Evolutionary conservation across 2,888 invertebrate species (phyloP), one percentile per base, ranked within the genome.

Genomic region (Ectobius pallidus): DNA sequence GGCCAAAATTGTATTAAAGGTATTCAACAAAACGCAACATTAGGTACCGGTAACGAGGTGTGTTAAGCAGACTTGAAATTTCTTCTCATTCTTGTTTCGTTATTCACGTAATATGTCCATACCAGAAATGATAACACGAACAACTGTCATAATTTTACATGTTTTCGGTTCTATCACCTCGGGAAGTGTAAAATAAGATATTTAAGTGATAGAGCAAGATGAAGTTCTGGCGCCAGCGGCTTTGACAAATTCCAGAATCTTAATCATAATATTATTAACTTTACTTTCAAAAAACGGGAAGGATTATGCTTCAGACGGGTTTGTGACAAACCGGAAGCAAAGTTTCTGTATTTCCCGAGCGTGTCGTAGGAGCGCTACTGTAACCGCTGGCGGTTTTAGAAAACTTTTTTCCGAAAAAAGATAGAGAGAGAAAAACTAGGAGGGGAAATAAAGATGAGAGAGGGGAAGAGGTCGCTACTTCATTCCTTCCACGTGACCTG

Each of bases 401-500:
- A 58, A 72, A 68, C 69, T 72, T 72, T 68, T 62, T 62, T 62
- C 32, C 32, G 0, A 3, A 58, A 68, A 72, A 44, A 69, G 44
- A 72, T 9, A 34, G 69, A 58, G 42, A 42, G 55, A 55, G 39
- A 22, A 30, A 69, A 68, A 46, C 52, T 30, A 49, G 67, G 20
- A 9, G 65, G 20, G 65, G 52, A 4, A 1, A n/a, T 11, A n/a
- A 20, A 63, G 44, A 63, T 46, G 63, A 44, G 58, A 34, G 20
- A 32, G 52, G 22, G 27, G 69, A 11, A n/a, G 39, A 18, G 34
- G 52, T 49, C 46, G 4, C 69, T 69, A 68, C 72, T 72, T 72
- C 72, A 72, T 68, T 58, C 72, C 25, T 42, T 44, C 61, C 69
- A 72, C 72, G 72, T 72, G 72, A 72, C 72, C 72, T 61, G 61